phyloP scores from a whole-genome alignment of 2,113 vertebrate genomes.

The Hylia prasina region DNA sequence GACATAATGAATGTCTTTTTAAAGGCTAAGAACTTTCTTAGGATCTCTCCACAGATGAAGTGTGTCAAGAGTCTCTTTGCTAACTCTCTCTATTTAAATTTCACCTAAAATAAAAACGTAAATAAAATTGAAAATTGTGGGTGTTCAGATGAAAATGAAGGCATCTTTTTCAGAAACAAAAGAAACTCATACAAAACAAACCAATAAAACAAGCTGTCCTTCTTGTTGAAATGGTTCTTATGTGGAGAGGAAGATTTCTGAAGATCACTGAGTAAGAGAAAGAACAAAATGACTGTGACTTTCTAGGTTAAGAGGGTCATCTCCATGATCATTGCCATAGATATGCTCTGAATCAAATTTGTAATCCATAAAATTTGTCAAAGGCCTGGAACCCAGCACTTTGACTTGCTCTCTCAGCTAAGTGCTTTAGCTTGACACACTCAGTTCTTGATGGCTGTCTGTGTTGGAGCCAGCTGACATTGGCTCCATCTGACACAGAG shows the following conservation, averaged over 20 bases:
- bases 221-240: not conserved
- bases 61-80: not conserved
- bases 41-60: not conserved
- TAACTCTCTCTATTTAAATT: not conserved
- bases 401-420: not conserved
- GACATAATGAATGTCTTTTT: not conserved
- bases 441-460: not conserved
- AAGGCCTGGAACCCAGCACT: not conserved
- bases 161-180: not conserved
- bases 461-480: not conserved
- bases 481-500: accelerated
- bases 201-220: not conserved
- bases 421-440: not conserved
- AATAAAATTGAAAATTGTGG: not conserved
- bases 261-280: not conserved
- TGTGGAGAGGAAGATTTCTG: not conserved
- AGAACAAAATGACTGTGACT: not conserved
- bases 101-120: not conserved
- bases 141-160: not conserved
- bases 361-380: not conserved
- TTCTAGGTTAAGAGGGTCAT: not conserved
- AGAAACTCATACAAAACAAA: not conserved
- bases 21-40: not conserved
- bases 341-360: not conserved
- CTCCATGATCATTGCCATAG: accelerated